Evolutionary conservation across 1,140 invertebrate species (phyloP), one percentile per base, ranked within the genome.

Genomic region (Drosophila parvula): DNA sequence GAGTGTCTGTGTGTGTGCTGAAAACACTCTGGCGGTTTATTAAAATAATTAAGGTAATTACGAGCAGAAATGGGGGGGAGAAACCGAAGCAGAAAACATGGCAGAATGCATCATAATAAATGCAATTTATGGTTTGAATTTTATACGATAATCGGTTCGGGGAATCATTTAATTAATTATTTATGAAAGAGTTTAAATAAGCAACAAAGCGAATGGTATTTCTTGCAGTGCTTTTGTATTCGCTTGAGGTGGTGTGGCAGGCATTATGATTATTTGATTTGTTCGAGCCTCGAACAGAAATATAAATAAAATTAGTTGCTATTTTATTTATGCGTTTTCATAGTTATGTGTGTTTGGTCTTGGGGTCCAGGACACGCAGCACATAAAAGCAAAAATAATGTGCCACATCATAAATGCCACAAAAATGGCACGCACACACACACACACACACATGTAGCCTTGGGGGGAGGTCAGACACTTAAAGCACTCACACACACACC

Each of bases 11-110:
- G 22, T 22, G 60, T 61, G 51, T 32, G 59, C 65, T 62, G 59
- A 69, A 79, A 78, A 70, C 65, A 55, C 75, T 61, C 65, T 83
- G 63, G 76, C 73, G 80, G 84, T 88, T 89, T 90, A 89, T 89
- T 89, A 89, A 90, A 89, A 89, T 89, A 89, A 89, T 89, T 89
- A 89, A 89, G 84, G 84, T 89, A 89, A 89, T 89, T 89, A 84
- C 71, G 59, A 64, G 70, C 76, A 63, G 55, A 62, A 77, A 56
- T 43, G 48, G 40, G 22, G 40, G 22, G 57, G n/a, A 47, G 38
- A 44, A 40, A 36, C 12, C 28, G n/a, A 32, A 30, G 4, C 47
- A 9, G 28, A 32, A 50, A 60, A 41, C 51, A 41, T 27, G 57
- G 6, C 32, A 10, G 34, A 43, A 50, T 14, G 51, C 51, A 71